phyloP scores from a whole-genome alignment of 2,888 invertebrate species.

The Elegia similella region DNA sequence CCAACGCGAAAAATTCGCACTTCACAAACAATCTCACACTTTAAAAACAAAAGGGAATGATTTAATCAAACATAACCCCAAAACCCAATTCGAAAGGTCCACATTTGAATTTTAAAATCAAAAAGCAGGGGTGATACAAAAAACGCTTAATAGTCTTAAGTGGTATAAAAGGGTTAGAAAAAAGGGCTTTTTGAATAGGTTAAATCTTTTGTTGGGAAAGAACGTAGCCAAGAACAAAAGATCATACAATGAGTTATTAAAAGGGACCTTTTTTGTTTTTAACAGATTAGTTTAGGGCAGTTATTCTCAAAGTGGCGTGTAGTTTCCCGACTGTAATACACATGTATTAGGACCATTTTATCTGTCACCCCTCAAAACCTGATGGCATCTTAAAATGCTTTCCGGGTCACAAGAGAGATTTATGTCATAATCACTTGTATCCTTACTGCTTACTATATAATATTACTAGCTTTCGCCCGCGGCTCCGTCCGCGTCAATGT shows the following conservation, averaged over 20 bases:
- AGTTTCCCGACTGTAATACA: no score
- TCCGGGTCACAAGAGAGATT: no score
- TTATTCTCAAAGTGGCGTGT: no score
- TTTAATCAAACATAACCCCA: slow-evolving; percentile 7
- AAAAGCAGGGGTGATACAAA: slow-evolving; percentile 38
- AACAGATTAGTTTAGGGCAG: slow-evolving; percentile 8
- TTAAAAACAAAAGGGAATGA: slow-evolving; percentile 8
- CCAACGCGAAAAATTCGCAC: slow-evolving; percentile 28
- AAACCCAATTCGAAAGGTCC: neutral
- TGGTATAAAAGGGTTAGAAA: slow-evolving; percentile 48
- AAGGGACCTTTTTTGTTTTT: slow-evolving; percentile 26
- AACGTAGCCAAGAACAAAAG: slow-evolving; percentile 36
- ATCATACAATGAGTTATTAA: slow-evolving; percentile 36
- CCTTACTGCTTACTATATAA: no score
- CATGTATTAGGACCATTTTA: no score
- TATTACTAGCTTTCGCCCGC: no score
- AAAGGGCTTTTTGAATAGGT: slow-evolving; percentile 41
- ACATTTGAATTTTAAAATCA: neutral
- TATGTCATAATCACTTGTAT: no score
- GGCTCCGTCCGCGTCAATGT: no score
- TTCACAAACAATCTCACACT: slow-evolving; percentile 21
- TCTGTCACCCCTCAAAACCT: no score
- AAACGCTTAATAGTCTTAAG: slow-evolving; percentile 64
- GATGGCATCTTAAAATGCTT: no score
- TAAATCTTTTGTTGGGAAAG: slow-evolving; percentile 45